Percentiles rank a stretch among this genome's conserved stretches.
These are phyloP conservation scores for Epinotia nisella DNA, from an alignment of 2,888 invertebrate species.

Conservation along the genomic window DNA sequence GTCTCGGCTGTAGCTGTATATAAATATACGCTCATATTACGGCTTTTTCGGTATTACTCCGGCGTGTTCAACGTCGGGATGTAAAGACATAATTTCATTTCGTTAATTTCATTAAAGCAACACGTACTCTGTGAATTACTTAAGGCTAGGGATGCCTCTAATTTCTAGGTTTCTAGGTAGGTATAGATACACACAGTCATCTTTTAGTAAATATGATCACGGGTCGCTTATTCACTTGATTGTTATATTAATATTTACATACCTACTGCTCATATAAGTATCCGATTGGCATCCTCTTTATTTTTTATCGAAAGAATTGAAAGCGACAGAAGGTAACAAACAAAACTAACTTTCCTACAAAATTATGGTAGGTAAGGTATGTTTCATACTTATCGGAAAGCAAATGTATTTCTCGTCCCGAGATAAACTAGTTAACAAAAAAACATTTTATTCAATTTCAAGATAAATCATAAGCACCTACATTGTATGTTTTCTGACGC, in stretches of 20 bases:
- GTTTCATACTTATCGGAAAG: not conserved
- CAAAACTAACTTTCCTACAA: not conserved
- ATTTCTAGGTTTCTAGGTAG: slow-evolving; percentile 6
- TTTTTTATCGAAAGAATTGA: not conserved
- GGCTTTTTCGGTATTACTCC: slow-evolving; percentile 16
- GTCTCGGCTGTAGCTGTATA: not conserved
- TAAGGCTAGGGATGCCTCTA: slow-evolving; percentile 34
- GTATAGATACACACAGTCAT: not conserved
- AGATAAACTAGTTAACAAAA: not conserved
- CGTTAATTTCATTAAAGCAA: slow-evolving; percentile 66
- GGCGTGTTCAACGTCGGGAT: slow-evolving; percentile 13
- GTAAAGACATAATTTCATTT: slow-evolving; percentile 57
- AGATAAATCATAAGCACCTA: not conserved
- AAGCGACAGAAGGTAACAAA: no score
- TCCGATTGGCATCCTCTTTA: not conserved
- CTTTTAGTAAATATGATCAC: not conserved
- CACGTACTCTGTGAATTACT: slow-evolving; percentile 43
- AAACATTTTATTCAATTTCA: not conserved
- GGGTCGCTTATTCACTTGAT: not conserved
- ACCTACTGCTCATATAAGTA: not conserved
- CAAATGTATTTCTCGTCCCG: not conserved
- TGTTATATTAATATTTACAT: not conserved
- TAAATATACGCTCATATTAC: not conserved
- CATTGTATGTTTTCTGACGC: not conserved
- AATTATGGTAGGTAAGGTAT: not conserved